Evolutionary conservation across 2,113 vertebrate species (phyloP).

Genomic region (Tapirus terrestris): DNA sequence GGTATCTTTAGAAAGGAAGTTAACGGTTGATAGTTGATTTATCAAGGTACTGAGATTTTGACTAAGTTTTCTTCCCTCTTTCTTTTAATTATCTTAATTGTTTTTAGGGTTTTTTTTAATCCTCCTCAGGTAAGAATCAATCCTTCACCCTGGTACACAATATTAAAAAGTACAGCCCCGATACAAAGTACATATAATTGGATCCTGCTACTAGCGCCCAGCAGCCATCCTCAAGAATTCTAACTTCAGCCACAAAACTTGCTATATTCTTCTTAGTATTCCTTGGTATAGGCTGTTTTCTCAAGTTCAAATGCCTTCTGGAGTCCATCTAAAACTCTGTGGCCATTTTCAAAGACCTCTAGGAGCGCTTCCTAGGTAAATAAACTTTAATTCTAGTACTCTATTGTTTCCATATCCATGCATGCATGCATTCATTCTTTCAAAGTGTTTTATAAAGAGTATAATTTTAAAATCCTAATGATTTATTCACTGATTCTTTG

Average conservation of each 20-base stretch:
- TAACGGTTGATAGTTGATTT: neutral
- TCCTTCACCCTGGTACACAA: neutral
- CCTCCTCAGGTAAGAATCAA: neutral
- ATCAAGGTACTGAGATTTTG: neutral
- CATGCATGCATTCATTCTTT: neutral
- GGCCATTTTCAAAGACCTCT: neutral
- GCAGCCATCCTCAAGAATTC: neutral
- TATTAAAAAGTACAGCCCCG: too few relatives aligned
- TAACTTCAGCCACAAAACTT: neutral
- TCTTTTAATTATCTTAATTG: neutral
- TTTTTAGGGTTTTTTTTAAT: neutral
- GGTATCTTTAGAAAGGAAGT: neutral
- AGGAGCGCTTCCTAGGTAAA: neutral
- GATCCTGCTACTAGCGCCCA: neutral
- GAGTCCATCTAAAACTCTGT: neutral
- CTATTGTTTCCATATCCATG: neutral
- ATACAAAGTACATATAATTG: neutral
- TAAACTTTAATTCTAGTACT: neutral
- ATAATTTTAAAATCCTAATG: neutral
- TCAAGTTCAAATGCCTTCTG: neutral
- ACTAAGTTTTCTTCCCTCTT: neutral
- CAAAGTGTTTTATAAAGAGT: neutral
- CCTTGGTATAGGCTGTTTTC: neutral
- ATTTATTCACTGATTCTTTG: neutral
- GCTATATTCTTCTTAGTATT: neutral